A percentile compares a stretch with the other conserved stretches of the same genome.
phyloP scores from a whole-genome alignment of 2,113 vertebrate genomes.

The Hemichromis elongatus region DNA sequence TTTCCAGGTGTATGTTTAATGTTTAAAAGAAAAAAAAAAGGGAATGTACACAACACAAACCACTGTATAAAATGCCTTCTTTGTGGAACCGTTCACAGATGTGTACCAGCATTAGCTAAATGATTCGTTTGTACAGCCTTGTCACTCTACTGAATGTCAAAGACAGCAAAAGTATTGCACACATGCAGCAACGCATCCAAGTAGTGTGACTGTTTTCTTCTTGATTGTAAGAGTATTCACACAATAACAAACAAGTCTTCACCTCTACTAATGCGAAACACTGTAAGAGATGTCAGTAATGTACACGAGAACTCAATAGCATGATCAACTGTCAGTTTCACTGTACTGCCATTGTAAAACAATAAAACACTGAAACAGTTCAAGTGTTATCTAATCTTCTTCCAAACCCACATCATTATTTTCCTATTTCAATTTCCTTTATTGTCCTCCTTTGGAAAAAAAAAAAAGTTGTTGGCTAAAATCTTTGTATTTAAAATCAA shows the following conservation, averaged over 20 bases:
- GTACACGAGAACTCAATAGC: conserved; percentile 49
- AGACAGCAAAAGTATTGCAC: conserved; percentile 39
- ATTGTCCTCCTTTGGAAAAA: background rate
- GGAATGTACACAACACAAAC: conserved; percentile 39
- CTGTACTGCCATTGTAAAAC: conserved; percentile 64
- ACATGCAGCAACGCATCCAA: conserved; percentile 21
- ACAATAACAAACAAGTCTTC: conserved; percentile 15
- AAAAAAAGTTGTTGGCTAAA: background rate
- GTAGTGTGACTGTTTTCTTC: conserved; percentile 1
- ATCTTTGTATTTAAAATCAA: background rate
- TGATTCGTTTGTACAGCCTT: conserved; percentile 20
- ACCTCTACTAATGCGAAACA: conserved; percentile 50
- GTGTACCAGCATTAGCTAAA: conserved; percentile 37
- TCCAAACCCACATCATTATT: background rate
- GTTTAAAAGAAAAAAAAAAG: background rate
- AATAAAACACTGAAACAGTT: conserved; percentile 55
- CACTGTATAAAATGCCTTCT: conserved; percentile 54
- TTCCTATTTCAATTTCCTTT: background rate
- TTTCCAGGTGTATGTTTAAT: conserved; percentile 33
- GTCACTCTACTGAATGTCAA: conserved; percentile 58
- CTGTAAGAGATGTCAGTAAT: conserved; percentile 44
- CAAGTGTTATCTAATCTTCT: background rate
- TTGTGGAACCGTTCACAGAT: conserved; percentile 36
- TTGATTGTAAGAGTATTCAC: conserved; percentile 22
- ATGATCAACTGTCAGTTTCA: conserved; percentile 55